Percentiles rank a stretch among this genome's conserved stretches.
Evolutionary conservation across 30 jellyfish, hydroid and myxozoan genomes (phyloP).

Genomic region (Calvadosia cruxmelitensis): DNA sequence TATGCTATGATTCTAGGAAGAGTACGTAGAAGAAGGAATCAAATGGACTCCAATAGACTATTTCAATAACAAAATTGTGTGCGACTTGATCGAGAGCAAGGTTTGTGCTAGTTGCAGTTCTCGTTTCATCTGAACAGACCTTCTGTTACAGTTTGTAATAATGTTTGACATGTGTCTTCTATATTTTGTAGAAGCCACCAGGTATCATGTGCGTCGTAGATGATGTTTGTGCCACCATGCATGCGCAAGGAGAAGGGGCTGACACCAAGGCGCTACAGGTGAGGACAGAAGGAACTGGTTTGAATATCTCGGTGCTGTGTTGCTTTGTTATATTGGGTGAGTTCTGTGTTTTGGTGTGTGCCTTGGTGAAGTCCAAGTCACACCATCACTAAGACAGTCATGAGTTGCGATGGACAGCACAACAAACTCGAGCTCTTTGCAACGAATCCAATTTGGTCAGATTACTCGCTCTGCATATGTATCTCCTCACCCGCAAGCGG

Average conservation of each 20-base stretch:
- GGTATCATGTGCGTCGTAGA: conserved; percentile 96
- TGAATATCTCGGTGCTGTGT: too few relatives aligned
- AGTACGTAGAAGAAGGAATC: conserved; percentile 95
- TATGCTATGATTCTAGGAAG: conserved; percentile 93
- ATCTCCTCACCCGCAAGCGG: too few relatives aligned
- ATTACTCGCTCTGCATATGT: too few relatives aligned
- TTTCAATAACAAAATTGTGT: conserved; percentile 91
- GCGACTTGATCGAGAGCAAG: conserved; percentile 86
- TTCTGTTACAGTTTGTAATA: neutral
- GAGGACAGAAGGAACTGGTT: too few relatives aligned
- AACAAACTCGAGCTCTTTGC: too few relatives aligned
- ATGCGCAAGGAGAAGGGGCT: conserved; percentile 99
- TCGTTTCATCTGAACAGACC: neutral
- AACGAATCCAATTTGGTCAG: too few relatives aligned
- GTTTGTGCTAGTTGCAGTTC: conserved; percentile 10
- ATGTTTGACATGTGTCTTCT: neutral
- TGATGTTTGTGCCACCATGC: conserved; percentile 99
- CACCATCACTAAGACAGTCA: too few relatives aligned
- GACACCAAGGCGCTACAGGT: conserved; percentile 89
- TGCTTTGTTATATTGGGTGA: too few relatives aligned
- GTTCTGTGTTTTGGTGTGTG: too few relatives aligned
- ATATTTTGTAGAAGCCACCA: conserved; percentile 70
- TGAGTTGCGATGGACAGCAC: too few relatives aligned
- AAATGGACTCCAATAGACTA: conserved; percentile 95
- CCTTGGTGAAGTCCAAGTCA: too few relatives aligned